Evolutionary conservation across 2,797 vertebrate species (phyloP).

Genomic region (Liparis tanakae): DNA sequence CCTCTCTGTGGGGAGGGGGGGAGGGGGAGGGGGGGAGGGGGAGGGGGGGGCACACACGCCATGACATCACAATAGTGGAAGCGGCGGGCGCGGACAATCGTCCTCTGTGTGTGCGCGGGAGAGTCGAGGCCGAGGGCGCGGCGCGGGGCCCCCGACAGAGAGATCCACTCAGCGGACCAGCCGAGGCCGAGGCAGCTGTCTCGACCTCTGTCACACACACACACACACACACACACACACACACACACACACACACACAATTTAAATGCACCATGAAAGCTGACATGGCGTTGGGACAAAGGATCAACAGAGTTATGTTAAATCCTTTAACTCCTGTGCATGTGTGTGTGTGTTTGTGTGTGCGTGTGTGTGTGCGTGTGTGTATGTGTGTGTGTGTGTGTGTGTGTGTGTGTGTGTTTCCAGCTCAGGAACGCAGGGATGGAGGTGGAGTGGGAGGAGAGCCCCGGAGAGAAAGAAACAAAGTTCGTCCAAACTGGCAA

Average conservation of each 20-base stretch:
- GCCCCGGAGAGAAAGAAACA: slow-evolving; percentile 64
- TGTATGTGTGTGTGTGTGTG: slow-evolving; percentile 18
- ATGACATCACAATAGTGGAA: slow-evolving; percentile 81
- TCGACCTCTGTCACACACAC: slow-evolving; percentile 64
- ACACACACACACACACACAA: slow-evolving; percentile 29
- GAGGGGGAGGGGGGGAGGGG: too few species aligned
- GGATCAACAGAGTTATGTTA: slow-evolving; percentile 59
- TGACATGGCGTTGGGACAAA: slow-evolving; percentile 62
- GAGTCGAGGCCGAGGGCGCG: slow-evolving; percentile 66
- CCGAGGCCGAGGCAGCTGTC: slow-evolving; percentile 70
- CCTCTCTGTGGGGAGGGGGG: slow-evolving; percentile 5
- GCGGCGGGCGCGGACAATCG: slow-evolving; percentile 76
- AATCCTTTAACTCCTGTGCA: slow-evolving; percentile 52
- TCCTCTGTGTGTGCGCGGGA: slow-evolving; percentile 73
- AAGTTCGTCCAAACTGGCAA: slow-evolving; percentile 50
- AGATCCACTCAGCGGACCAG: slow-evolving; percentile 67
- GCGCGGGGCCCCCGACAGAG: slow-evolving; percentile 76
- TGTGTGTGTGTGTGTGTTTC: slow-evolving; percentile 31
- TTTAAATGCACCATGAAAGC: slow-evolving; percentile 63
- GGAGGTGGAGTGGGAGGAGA: slow-evolving; percentile 83
- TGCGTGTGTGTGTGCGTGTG: slow-evolving; percentile 27
- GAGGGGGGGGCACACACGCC: slow-evolving; percentile 69
- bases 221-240: slow-evolving; percentile 17
- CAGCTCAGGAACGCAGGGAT: slow-evolving; percentile 73
- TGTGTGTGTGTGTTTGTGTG: slow-evolving; percentile 20